These are phyloP conservation scores for Pseudomyrmex gracilis DNA, from an alignment of 1,140 invertebrate genomes.

Conservation along the genomic window DNA sequence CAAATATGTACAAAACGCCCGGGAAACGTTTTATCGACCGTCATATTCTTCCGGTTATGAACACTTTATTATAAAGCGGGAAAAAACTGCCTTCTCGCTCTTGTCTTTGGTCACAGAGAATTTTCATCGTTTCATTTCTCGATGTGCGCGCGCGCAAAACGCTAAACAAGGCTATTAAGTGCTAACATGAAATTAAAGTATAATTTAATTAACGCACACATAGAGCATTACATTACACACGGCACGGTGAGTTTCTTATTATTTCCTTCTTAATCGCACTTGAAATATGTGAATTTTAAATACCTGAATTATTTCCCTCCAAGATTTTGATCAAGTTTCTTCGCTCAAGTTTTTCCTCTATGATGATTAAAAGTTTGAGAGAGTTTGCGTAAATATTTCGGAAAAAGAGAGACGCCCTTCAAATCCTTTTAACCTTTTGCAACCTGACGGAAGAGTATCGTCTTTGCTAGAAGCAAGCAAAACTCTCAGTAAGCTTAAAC, in stretches of 20 bases:
- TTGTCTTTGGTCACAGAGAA: constrained; percentile 3
- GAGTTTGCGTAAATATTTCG: constrained; percentile 19
- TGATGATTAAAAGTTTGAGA: neutral
- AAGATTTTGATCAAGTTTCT: neutral
- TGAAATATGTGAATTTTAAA: neutral
- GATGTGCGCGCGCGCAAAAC: neutral
- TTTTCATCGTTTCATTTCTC: neutral
- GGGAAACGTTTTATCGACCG: constrained; percentile 65
- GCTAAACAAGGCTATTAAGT: neutral
- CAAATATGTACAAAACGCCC: constrained; percentile 77
- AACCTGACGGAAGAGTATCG: neutral
- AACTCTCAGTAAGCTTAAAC: constrained; percentile 29
- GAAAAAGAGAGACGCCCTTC: constrained; percentile 5
- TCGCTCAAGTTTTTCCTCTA: neutral
- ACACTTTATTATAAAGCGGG: constrained; percentile 20
- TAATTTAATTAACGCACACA: neutral
- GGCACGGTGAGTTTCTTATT: neutral
- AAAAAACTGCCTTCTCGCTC: neutral
- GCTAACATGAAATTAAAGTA: neutral
- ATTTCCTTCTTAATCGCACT: neutral
- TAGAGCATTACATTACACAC: neutral
- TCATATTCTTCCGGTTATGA: constrained; percentile 68
- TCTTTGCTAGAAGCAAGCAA: constrained; percentile 19
- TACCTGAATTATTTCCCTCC: neutral
- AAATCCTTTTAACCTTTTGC: constrained; percentile 18